Base-by-base conservation (phyloP, 2,797 vertebrate species). In the Scolopax bukidnonensis region DNA sequence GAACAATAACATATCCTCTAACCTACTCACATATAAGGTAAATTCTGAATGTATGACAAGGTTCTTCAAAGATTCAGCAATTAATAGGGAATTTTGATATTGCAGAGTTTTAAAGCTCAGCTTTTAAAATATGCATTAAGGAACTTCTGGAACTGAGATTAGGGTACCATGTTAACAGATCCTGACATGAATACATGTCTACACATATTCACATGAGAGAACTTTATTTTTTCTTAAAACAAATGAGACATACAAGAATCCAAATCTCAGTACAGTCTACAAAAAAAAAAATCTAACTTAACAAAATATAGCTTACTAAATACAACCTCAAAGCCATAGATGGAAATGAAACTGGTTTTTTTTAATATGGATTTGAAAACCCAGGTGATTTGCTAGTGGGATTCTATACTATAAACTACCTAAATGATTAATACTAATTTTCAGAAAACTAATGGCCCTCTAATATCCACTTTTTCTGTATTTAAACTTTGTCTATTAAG, bases 191-290 rank as follows among this genome's bases (percentile, higher is more conserved):
- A 69, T 43, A 30, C 5, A 6, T 7, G 5, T 43, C 14, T 7
- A 10, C 0, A 0, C n/a, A 59, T 63, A 61, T n/a, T 86, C 41
- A 50, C 2, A 20, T 4, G 6, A 77, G 13, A 81, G 7, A 64
- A 4, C 4, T n/a, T 47, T 78, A 17, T 48, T 48, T 57, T 53
- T 68, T 41, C 32, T 63, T 51, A 36, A 81, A 91, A 47, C 2
- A 78, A 73, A 32, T 23, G 7, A 61, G 4, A 32, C 4, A 7
- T 47, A 4, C 40, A 51, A 60, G 9, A 87, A 69, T 25, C 18
- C 15, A 65, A 32, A 73, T 28, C 5, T 61, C 33, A 45, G 9
- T 33, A 30, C 4, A 63, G 51, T 32, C 28, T 23, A 43, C 9
- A 50, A 54, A 74, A 59, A 77, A 20, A 50, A 20, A 3, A 12